A percentile compares a stretch with the other conserved stretches of the same genome.
phyloP scores from a whole-genome alignment of 2,113 vertebrate genomes.

The Platysteira castanea region DNA sequence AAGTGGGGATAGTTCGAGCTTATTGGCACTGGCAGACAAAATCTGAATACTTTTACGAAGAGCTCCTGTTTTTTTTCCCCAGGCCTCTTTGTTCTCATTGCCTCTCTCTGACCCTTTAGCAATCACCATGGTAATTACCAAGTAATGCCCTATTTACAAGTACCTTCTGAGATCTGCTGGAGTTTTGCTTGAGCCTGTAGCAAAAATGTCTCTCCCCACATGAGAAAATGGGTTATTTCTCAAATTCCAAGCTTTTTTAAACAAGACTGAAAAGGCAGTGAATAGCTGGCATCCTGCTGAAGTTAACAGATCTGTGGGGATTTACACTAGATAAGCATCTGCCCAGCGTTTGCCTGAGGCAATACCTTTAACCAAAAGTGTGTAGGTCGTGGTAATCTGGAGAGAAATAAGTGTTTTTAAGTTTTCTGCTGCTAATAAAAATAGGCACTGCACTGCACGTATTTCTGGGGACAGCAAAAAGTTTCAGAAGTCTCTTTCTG shows the following conservation, averaged over 20 bases:
- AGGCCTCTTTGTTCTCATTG: neutral
- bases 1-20: neutral
- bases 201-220: neutral
- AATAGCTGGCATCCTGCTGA: neutral
- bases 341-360: neutral
- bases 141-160: conserved; percentile 11
- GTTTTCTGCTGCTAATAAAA: neutral
- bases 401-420: neutral
- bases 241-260: neutral
- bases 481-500: neutral
- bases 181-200: neutral
- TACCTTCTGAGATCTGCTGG: neutral
- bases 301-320: neutral
- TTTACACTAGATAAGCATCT: conserved; percentile 4
- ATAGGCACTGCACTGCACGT: neutral
- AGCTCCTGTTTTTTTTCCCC: neutral
- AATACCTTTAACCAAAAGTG: neutral
- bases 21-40: neutral
- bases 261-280: neutral
- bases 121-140: conserved; percentile 23
- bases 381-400: neutral
- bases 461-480: neutral
- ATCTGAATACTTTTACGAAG: conserved; percentile 18
- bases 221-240: neutral
- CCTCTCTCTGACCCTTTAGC: neutral